Base-by-base conservation (phyloP, 1,140 invertebrate species). In the Drosophila bifasciata region DNA sequence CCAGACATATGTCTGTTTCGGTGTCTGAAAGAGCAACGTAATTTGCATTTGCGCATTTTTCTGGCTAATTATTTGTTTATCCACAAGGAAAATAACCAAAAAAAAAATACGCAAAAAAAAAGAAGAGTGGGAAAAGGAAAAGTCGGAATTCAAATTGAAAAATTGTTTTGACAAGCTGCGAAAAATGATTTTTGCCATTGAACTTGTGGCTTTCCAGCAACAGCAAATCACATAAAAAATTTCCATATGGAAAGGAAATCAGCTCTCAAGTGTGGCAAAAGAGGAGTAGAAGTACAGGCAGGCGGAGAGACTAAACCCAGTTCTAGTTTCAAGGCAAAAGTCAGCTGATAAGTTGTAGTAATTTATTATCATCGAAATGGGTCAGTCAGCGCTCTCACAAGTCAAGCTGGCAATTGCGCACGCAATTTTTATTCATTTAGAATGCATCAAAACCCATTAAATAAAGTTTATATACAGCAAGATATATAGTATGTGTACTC, bases 1-100 rank as follows among this genome's bases (percentile, higher is more conserved):
- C 17, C 53, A 66, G 40, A 67, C 62, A 68, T 66, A 13, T 68
- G 62, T 68, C 48, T 68, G 48, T 25, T 23, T 43, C 46, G 11
- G 46, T 25, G 28, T 36, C 32, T 36, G 32, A 36, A 13, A 36
- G 28, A 53, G 40, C n/a, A 23, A 53, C 64, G 64, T 55, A 69
- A 56, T 69, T 68, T 69, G 66, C 49, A 69, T 68, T 68, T 69
- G 66, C 66, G 49, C 66, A 68, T 69, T 69, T 69, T 68, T 40
- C 66, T 32, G 32, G 63, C 63, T 69, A 69, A 69, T 69, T 69
- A 69, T 69, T 69, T 69, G 63, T 69, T 69, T 69, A 69, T 69
- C 41, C 28, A 28, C 46, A 21, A 68, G 43, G 62, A 68, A 68
- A 68, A 68, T 48, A 68, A 68, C 66, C 66, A 68, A 69, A 45